phyloP scores from a whole-genome alignment of 2,888 invertebrate species.

The Xestia c-nigrum region DNA sequence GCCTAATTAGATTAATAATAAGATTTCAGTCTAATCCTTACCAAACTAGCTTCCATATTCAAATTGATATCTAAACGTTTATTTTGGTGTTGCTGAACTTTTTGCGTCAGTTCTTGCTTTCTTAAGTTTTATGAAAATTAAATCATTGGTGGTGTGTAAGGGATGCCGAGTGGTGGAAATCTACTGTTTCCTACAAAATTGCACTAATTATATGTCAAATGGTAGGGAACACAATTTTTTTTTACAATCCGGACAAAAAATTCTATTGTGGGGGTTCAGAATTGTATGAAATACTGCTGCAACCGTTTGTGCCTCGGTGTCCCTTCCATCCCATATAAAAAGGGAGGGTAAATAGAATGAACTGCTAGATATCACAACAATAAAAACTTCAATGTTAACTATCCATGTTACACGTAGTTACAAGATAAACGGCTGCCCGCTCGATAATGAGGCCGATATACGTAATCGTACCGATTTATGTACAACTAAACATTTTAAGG shows the following conservation, averaged over 20 bases:
- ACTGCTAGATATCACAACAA: slow-evolving; percentile 17
- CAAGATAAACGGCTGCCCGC: slow-evolving; percentile 56
- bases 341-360: not conserved
- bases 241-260: not conserved
- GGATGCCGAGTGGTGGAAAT: not conserved
- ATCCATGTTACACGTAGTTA: slow-evolving; percentile 36
- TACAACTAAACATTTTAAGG: slow-evolving; percentile 80
- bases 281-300: too few relatives aligned
- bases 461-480: slow-evolving; percentile 79
- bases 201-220: not conserved
- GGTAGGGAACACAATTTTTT: not conserved
- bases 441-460: slow-evolving; percentile 71
- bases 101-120: not conserved
- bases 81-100: not conserved
- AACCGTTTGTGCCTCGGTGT: too few relatives aligned
- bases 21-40: not conserved
- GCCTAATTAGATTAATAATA: too few relatives aligned
- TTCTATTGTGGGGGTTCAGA: too few relatives aligned
- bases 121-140: not conserved
- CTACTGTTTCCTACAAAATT: not conserved
- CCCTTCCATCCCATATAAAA: too few relatives aligned
- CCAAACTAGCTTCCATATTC: not conserved
- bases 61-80: not conserved
- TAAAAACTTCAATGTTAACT: slow-evolving; percentile 44
- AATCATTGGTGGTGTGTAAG: too few relatives aligned